phyloP scores from a whole-genome alignment of 2,113 vertebrate genomes.

The Ameiurus melas region DNA sequence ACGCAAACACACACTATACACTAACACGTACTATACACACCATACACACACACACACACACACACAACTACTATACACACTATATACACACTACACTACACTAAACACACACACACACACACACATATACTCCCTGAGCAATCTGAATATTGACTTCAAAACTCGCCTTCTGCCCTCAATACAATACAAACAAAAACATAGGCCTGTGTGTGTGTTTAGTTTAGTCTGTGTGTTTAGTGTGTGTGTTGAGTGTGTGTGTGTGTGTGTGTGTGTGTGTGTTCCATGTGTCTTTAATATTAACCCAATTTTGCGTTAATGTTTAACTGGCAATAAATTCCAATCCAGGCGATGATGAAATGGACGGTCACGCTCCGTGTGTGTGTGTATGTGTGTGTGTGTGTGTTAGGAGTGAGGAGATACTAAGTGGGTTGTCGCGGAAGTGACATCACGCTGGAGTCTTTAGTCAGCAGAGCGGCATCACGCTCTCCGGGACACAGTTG shows the following conservation, averaged over 20 bases:
- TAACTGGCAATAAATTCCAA: slow-evolving; percentile 42
- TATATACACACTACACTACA: neutral
- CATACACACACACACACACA: neutral
- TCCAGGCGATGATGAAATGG: slow-evolving; percentile 20
- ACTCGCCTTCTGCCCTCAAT: neutral
- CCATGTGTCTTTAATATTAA: neutral
- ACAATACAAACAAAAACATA: neutral
- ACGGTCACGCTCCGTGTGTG: neutral
- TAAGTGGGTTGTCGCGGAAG: slow-evolving; percentile 64
- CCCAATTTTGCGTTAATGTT: slow-evolving; percentile 43
- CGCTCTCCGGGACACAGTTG: slow-evolving; percentile 70
- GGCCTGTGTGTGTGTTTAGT: neutral
- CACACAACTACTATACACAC: neutral
- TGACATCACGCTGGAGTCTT: slow-evolving; percentile 62
- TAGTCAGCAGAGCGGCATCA: slow-evolving; percentile 66
- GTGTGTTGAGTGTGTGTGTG: neutral
- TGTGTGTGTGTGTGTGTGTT: neutral
- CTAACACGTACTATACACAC: neutral
- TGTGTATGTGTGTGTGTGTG: slow-evolving; percentile 15
- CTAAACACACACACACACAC: neutral
- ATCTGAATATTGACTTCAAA: neutral
- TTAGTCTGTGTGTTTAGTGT: neutral
- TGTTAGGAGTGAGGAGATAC: slow-evolving; percentile 45
- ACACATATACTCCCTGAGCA: neutral
- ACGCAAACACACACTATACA: neutral